Evolutionary conservation across 2,888 invertebrate genomes (phyloP), one percentile per base, ranked within the genome.

Genomic region (Leptura quadrifasciata): DNA sequence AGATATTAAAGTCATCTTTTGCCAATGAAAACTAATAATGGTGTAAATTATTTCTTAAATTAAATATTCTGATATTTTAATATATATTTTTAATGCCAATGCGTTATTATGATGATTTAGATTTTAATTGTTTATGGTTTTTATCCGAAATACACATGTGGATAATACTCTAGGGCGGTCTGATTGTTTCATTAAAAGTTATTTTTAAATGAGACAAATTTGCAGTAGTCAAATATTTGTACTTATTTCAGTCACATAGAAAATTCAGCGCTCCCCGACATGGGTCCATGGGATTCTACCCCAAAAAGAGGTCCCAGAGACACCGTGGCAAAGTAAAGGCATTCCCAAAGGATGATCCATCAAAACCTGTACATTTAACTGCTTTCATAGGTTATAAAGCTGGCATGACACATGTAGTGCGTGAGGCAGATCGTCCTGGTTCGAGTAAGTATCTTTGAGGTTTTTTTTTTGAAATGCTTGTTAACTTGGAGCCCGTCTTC

Each of bases 221-320:
- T 1, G n/a, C 1, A 10, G n/a, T 39, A 27, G 12, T 58, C 27
- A 54, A 18, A 18, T 6, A 1, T 12, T 47, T 12, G 27, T 57
- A 1, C 61, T 39, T 18, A 31, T 91, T 94, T 81, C 90, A 99
- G 99, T 99, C 99, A 91, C 99, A 99, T 92, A 95, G 99, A 89
- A 99, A 99, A 90, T 99, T 99, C 91, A 98, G 98, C 89, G 99
- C 99, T 60, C 99, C 99, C 86, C 96, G 99, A 85, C 99, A 99
- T 94, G 99, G 99, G 87, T 99, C 98, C 74, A 98, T 99, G 97
- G 99, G 98, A 85, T 99, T 99, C 93, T 96, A 98, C 91, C 99
- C 99, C 87, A 99, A 98, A 92, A 99, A 99, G 91, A 94, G 99
- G 84, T 95, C 97, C 84, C 94, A 94, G 83, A 95, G 98, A 88